A percentile compares a stretch with the other conserved stretches of the same genome.
Conservation (phyloP, 2,797 vertebrate species). For the Pelochelys cantorii region DNA sequence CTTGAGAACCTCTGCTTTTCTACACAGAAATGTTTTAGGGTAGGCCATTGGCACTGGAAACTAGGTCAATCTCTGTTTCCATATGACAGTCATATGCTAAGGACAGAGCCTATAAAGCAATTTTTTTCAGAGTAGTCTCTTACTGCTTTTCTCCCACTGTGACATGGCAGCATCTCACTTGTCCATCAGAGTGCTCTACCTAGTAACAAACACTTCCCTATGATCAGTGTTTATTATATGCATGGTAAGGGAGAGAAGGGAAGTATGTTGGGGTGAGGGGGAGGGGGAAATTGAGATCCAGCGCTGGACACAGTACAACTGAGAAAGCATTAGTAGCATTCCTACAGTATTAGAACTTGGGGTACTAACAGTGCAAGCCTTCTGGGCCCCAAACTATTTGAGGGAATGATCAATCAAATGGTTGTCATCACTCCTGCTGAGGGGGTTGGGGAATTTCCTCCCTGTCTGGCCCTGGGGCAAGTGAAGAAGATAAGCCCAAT, state of each 20-base stretch:
- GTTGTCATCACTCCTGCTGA: background rate
- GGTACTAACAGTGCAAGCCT: background rate
- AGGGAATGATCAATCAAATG: background rate
- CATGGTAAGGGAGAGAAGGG: background rate
- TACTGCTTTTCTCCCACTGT: background rate
- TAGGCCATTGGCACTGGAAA: background rate
- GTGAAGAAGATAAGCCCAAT: background rate
- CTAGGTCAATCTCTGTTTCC: background rate
- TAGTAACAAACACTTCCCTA: background rate
- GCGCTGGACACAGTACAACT: background rate
- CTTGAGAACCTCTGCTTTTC: background rate
- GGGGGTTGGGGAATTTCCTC: background rate
- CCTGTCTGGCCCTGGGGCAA: background rate
- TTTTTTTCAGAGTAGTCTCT: background rate
- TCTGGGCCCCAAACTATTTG: background rate
- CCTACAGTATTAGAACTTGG: background rate
- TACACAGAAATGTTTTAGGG: background rate
- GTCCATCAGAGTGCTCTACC: background rate
- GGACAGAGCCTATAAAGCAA: background rate
- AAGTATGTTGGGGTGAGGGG: too few relatives aligned
- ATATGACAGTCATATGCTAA: background rate
- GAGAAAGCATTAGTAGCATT: background rate
- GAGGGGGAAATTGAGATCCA: background rate
- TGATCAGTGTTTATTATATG: background rate
- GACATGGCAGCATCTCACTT: background rate